Evolutionary conservation across 1,140 invertebrate species (phyloP).

Genomic region (Papilio dardanus): DNA sequence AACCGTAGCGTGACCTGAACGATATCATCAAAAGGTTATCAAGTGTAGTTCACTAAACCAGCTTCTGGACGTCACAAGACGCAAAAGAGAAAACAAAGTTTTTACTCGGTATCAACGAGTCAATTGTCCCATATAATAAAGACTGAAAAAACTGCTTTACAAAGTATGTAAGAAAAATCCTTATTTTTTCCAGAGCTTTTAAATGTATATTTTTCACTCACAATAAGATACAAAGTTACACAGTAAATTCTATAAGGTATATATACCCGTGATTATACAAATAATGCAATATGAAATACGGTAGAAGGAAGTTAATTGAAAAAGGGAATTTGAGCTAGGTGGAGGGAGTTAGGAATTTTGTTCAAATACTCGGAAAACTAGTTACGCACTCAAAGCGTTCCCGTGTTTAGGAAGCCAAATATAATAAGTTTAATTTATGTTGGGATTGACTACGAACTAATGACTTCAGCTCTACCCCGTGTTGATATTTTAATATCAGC

Average conservation of each 20-base stretch:
- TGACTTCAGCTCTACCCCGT: background rate
- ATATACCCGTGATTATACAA: background rate
- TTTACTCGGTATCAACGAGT: background rate
- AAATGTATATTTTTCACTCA: background rate
- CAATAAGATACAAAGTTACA: background rate
- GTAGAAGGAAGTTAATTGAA: conserved; percentile 12
- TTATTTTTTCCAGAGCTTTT: too few relatives aligned
- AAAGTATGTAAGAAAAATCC: too few relatives aligned
- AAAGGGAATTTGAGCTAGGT: background rate
- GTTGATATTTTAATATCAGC: background rate
- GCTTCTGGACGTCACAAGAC: background rate
- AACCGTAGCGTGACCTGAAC: conserved; percentile 72
- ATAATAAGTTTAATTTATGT: conserved; percentile 34
- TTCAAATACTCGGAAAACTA: conserved; percentile 36
- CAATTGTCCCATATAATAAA: too few relatives aligned
- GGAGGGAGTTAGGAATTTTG: conserved; percentile 21
- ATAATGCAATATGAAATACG: conserved; percentile 1
- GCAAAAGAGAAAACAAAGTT: background rate
- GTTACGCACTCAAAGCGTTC: conserved; percentile 29
- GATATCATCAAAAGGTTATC: conserved; percentile 50
- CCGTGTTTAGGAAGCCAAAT: conserved; percentile 35
- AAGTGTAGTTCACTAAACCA: conserved; percentile 27
- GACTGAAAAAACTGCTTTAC: background rate
- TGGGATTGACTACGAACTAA: conserved; percentile 12
- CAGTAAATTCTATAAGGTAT: background rate